Conservation (phyloP, 2,113 vertebrate genomes). For the Psilopogon haemacephalus region DNA sequence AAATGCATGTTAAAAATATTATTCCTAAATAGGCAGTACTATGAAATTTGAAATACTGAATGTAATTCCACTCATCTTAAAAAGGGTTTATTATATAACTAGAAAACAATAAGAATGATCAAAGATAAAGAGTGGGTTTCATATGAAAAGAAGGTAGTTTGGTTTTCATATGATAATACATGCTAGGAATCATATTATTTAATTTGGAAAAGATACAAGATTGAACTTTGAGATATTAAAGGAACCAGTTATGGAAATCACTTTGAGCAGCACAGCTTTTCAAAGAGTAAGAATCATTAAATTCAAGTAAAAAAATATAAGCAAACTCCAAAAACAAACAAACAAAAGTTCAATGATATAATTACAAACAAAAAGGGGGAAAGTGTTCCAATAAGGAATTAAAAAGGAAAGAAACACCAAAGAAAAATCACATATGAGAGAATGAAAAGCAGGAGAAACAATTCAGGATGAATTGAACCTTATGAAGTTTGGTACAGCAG, state of each 20-base stretch:
- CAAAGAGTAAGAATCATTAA: not conserved
- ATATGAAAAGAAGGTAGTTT: not conserved
- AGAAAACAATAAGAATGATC: not conserved
- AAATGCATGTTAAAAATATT: not conserved
- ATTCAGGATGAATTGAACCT: not conserved
- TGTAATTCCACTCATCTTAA: not conserved
- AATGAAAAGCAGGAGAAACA: not conserved
- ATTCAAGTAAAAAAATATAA: not conserved
- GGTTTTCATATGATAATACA: not conserved
- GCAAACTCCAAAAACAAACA: too few species aligned
- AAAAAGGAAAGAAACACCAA: not conserved
- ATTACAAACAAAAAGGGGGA: not conserved
- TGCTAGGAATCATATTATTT: not conserved
- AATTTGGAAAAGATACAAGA: not conserved
- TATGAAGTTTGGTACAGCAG: not conserved
- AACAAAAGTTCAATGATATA: not conserved
- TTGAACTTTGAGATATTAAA: not conserved
- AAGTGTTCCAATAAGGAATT: not conserved
- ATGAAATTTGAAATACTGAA: not conserved
- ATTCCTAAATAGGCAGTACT: not conserved
- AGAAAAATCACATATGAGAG: not conserved
- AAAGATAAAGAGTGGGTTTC: not conserved
- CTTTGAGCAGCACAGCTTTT: not conserved
- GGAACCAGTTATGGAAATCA: not conserved
- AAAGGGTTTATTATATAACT: not conserved